Evolutionary conservation across 2,113 vertebrate genomes (phyloP), one percentile per base, ranked within the genome.

Genomic region (Okapia johnstoni): DNA sequence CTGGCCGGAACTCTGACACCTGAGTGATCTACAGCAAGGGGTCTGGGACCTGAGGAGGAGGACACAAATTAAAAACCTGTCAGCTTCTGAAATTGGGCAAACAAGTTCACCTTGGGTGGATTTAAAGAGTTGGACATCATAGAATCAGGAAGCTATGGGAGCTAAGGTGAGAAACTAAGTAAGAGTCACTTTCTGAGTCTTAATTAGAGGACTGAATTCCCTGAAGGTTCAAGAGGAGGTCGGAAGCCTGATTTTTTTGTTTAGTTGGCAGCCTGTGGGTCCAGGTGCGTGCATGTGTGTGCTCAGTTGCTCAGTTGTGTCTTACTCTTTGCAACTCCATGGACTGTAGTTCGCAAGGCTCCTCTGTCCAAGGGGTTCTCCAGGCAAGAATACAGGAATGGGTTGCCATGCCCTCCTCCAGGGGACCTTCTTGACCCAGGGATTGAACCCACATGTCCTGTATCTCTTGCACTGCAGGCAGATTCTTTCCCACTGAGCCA

Each of bases 361-460:
- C 21, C 36, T 76, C 70, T 76, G 36, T 76, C 70, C 23, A 14
- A 7, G 23, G 40, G 70, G 43, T 43, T 26, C 23, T 43, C 70
- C 70, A 76, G 23, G 23, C 70, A 43, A 43, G 70, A 76, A 26
- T 14, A 43, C 40, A 43, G 40, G 23, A 76, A 14, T 76, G 23
- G 40, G 25, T 43, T 15, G 6, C 70, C 23, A 76, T 15, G 12
- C 70, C 70, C 23, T 76, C 70, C 70, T 76, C 40, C 40, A 76
- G 70, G 23, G 70, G 12, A 43, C 12, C 40, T 26, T 76, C 70
- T 26, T 4, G 21, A 76, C 40, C 6, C 70, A 43, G 70, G 12
- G 70, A 76, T 7, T 15, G 40, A 76, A 76, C 40, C 11, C 0
- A 3, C 2, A 2, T 26, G 0, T 1, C 40, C 70, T 15, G 70